phyloP scores from a whole-genome alignment of 2,888 invertebrate species.

The Chorisops tibialis region DNA sequence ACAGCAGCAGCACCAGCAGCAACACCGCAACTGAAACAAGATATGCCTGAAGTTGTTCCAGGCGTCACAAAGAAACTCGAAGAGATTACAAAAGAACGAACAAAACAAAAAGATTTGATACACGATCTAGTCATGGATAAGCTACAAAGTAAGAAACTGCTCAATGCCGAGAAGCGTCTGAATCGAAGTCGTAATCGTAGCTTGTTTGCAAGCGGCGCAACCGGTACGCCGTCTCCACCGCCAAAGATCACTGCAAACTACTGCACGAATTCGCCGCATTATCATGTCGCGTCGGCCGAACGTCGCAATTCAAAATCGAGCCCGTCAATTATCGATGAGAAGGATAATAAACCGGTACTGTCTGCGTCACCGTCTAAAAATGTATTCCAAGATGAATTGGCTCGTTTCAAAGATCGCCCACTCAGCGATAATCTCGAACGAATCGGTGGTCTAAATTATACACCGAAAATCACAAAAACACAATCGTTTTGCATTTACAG shows the following conservation, averaged over 20 bases:
- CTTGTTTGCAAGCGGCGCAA: constrained; percentile 44
- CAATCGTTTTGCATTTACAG: constrained; percentile 44
- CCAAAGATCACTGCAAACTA: constrained; percentile 44
- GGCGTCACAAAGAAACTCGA: constrained; percentile 67
- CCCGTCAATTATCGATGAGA: constrained; percentile 6
- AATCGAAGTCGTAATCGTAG: constrained; percentile 59
- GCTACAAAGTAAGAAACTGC: constrained; percentile 65
- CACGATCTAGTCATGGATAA: constrained; percentile 80
- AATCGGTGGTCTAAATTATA: neutral
- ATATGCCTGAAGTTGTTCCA: constrained; percentile 49
- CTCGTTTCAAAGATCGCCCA: constrained; percentile 45
- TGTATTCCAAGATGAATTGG: constrained; percentile 2
- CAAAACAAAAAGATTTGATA: constrained; percentile 78
- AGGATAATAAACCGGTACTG: constrained; percentile 9
- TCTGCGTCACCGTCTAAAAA: constrained; percentile 18
- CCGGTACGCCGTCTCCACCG: constrained; percentile 48
- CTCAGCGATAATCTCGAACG: constrained; percentile 47
- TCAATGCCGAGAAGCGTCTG: constrained; percentile 59
- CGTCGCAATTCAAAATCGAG: constrained; percentile 23
- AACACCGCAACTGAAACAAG: constrained; percentile 39
- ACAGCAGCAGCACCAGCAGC: constrained; percentile 37
- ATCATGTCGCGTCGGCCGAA: constrained; percentile 39
- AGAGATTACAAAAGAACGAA: constrained; percentile 74
- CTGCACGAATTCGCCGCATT: constrained; percentile 48
- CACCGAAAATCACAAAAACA: constrained; percentile 46